These are phyloP conservation scores for Sesamia nonagrioides DNA, from an alignment of 1,140 invertebrate species.

Conservation along the genomic window DNA sequence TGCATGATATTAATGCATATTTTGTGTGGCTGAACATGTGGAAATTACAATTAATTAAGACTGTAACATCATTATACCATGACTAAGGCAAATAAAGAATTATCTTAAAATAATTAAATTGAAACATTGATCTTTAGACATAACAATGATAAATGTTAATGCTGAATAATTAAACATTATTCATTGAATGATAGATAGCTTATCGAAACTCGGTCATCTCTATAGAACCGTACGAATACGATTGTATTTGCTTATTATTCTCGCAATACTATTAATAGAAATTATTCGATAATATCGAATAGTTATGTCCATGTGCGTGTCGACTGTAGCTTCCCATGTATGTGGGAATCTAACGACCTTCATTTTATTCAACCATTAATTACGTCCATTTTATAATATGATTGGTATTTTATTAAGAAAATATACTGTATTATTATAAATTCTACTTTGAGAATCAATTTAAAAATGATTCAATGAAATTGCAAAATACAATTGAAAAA, in stretches of 20 bases:
- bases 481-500: no score
- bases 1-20: no score
- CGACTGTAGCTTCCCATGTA: neutral
- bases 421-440: neutral
- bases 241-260: slow-evolving; percentile 1
- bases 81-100: no score
- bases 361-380: neutral
- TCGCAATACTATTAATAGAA: no score
- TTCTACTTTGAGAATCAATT: neutral
- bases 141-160: slow-evolving; percentile 1
- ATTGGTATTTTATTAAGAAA: neutral
- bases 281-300: neutral
- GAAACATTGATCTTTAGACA: slow-evolving; percentile 4
- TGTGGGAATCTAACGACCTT: neutral
- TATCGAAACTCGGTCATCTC: neutral
- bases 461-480: no score
- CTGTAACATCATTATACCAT: no score
- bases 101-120: neutral
- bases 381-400: neutral
- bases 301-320: neutral
- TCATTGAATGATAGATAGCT: slow-evolving; percentile 14
- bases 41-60: no score
- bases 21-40: no score
- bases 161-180: neutral
- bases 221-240: neutral